These are phyloP conservation scores for Elephantulus edwardii DNA, from an alignment of 2,113 vertebrate genomes.

Conservation along the genomic window DNA sequence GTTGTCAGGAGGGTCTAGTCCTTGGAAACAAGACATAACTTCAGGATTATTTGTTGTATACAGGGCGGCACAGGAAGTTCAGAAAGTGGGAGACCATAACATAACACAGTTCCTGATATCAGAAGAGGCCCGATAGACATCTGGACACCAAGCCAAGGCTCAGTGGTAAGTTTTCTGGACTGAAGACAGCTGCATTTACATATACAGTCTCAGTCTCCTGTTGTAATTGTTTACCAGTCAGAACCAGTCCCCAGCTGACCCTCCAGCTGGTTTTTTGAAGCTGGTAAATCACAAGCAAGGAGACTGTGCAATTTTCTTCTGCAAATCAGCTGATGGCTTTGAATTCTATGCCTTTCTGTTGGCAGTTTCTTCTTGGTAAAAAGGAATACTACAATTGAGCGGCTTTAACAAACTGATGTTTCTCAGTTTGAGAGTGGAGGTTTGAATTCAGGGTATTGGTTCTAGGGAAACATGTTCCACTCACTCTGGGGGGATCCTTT, in stretches of 20 bases:
- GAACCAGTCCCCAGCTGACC: no score
- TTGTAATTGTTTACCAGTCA: no score
- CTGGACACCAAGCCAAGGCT: not conserved
- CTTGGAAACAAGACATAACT: no score
- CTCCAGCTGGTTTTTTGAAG: no score
- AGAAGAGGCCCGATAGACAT: not conserved
- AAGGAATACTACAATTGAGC: not conserved
- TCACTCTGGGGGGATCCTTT: not conserved
- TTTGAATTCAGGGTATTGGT: not conserved
- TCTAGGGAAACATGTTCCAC: not conserved
- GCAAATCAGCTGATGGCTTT: no score
- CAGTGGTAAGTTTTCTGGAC: not conserved
- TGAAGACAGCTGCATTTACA: not conserved
- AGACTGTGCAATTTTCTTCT: no score
- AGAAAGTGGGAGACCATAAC: not conserved
- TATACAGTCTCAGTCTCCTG: not conserved
- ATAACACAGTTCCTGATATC: not conserved
- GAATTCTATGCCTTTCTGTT: no score
- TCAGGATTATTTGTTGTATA: not conserved
- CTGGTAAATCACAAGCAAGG: no score
- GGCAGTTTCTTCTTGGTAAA: no score
- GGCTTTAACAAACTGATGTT: not conserved
- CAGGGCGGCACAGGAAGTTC: not conserved
- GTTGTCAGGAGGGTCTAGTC: no score
- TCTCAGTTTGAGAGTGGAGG: not conserved